Conservation (phyloP, 2,888 invertebrate species). For the Hyppa rectilinea region DNA sequence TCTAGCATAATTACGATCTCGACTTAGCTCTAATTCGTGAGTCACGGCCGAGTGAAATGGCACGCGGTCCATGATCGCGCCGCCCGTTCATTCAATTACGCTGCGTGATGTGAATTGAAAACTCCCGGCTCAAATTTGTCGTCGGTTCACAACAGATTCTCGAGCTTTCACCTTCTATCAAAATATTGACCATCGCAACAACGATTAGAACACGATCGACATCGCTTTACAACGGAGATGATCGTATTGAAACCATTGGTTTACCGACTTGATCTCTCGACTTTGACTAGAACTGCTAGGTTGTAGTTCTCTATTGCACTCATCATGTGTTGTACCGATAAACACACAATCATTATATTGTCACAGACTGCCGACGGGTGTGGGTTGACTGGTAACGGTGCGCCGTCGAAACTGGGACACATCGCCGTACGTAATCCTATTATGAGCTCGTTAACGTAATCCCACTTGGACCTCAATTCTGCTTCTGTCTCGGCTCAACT, state of each 20-base stretch:
- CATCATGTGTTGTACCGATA: slow-evolving; percentile 77
- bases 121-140: slow-evolving; percentile 78
- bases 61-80: slow-evolving; percentile 82
- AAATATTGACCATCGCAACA: slow-evolving; percentile 70
- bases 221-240: slow-evolving; percentile 72
- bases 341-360: slow-evolving; percentile 87
- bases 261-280: slow-evolving; percentile 66
- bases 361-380: slow-evolving; percentile 81
- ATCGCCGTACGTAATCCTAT: slow-evolving; percentile 87
- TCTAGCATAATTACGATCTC: slow-evolving; percentile 87
- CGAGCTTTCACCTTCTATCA: slow-evolving; percentile 82
- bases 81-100: slow-evolving; percentile 84
- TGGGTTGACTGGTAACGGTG: slow-evolving; percentile 83
- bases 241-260: slow-evolving; percentile 62
- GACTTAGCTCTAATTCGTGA: slow-evolving; percentile 89
- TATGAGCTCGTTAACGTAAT: slow-evolving; percentile 89
- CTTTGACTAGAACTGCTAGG: slow-evolving; percentile 74
- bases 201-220: slow-evolving; percentile 68
- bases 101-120: slow-evolving; percentile 85
- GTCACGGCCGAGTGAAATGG: slow-evolving; percentile 89
- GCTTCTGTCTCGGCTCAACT: slow-evolving; percentile 71
- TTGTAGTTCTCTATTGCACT: slow-evolving; percentile 64
- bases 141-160: slow-evolving; percentile 72
- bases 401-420: slow-evolving; percentile 83
- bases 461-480: slow-evolving; percentile 80